phyloP scores from a whole-genome alignment of 2,888 invertebrate genomes.

The Ephialtes manifestator region DNA sequence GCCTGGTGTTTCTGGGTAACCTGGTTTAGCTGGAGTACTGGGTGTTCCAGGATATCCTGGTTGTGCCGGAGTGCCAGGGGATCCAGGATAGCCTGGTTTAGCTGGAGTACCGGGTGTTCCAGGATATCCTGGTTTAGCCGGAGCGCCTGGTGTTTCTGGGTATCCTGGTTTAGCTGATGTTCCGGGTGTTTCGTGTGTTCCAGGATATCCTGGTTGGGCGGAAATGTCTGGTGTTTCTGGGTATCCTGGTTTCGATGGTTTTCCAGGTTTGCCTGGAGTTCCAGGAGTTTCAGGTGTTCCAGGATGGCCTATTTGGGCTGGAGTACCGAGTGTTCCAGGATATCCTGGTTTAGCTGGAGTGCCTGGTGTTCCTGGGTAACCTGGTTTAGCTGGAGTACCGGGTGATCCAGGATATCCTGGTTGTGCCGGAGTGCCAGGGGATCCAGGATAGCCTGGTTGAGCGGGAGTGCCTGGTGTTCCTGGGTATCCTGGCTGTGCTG shows the following conservation, averaged over 20 bases:
- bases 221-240: conserved; percentile 78
- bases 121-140: conserved; percentile 80
- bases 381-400: conserved; percentile 69
- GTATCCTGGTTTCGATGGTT: conserved; percentile 67
- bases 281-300: conserved; percentile 65
- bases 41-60: conserved; percentile 71
- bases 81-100: conserved; percentile 59
- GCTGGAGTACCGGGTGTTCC: conserved; percentile 67
- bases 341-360: conserved; percentile 80
- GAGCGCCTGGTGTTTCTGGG: conserved; percentile 59
- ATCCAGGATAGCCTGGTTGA: conserved; percentile 72
- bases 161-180: conserved; percentile 54
- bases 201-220: conserved; percentile 87
- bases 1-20: conserved; percentile 86
- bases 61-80: conserved; percentile 66
- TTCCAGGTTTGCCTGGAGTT: conserved; percentile 65
- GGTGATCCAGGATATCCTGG: conserved; percentile 64
- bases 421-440: conserved; percentile 41
- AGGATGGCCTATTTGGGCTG: conserved; percentile 65
- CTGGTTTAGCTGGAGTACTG: conserved; percentile 78
- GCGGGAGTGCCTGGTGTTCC: conserved; percentile 71
- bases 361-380: conserved; percentile 66
- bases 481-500: conserved; percentile 31
- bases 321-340: conserved; percentile 69
- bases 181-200: conserved; percentile 59